phyloP scores from a whole-genome alignment of 1,140 invertebrate species.

The Bombus impatiens region DNA sequence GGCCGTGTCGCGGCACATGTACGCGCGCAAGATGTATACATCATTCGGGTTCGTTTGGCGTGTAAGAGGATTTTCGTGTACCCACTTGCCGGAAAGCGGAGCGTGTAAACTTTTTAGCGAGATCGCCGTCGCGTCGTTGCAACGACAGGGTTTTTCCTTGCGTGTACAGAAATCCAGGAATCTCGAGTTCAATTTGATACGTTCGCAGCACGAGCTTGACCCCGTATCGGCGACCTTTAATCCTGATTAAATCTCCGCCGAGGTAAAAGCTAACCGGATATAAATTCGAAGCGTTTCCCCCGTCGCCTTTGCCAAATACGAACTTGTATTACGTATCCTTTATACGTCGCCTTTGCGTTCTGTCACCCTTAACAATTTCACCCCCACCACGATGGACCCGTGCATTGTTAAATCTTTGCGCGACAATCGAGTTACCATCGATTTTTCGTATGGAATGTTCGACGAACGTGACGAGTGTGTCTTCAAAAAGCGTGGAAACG shows the following conservation, averaged over 20 bases:
- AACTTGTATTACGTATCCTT: neutral
- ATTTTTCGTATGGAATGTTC: neutral
- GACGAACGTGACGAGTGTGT: neutral
- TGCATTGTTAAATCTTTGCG: neutral
- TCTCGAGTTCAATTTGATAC: constrained; percentile 34
- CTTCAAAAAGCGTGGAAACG: neutral
- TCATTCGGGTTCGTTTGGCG: constrained; percentile 39
- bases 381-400: too few relatives aligned
- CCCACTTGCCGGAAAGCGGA: constrained; percentile 59
- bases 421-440: neutral
- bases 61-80: constrained; percentile 69
- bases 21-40: constrained; percentile 29
- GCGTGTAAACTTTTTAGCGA: constrained; percentile 65
- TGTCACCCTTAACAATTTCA: constrained; percentile 8
- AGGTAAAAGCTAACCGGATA: constrained; percentile 2
- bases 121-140: constrained; percentile 7
- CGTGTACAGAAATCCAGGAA: constrained; percentile 28
- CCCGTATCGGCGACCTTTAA: constrained; percentile 29
- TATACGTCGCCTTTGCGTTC: neutral
- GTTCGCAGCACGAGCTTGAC: constrained; percentile 11
- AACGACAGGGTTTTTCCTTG: constrained; percentile 37
- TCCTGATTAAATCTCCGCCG: constrained; percentile 27
- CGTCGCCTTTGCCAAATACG: neutral
- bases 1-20: neutral
- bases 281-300: constrained; percentile 15